Conservation (phyloP, 2,113 vertebrate genomes). For the Sapajus apella region DNA sequence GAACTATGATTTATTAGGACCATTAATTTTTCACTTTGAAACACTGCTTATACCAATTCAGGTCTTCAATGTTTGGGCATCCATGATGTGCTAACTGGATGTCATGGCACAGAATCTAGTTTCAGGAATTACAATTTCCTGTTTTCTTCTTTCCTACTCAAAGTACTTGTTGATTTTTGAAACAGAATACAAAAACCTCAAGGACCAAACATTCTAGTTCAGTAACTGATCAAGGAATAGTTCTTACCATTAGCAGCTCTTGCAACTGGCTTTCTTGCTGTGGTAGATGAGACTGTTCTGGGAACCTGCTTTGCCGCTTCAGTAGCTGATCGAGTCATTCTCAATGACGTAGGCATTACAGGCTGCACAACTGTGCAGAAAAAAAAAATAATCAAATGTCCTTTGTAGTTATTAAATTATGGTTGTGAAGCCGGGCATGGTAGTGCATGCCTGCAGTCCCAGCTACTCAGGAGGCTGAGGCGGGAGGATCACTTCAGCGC, state of each 20-base stretch:
- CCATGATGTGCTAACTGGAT: not conserved
- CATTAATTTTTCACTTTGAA: constrained; percentile 13
- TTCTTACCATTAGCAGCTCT: constrained; percentile 61
- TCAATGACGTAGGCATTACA: constrained; percentile 17
- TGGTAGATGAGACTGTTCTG: not conserved
- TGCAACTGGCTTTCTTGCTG: constrained; percentile 9
- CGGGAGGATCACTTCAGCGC: too few relatives aligned
- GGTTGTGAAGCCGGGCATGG: not conserved
- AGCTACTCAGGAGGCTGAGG: too few relatives aligned
- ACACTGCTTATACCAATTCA: not conserved
- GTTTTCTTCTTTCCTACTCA: not conserved
- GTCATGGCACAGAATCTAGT: not conserved
- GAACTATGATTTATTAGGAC: not conserved
- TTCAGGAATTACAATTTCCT: not conserved
- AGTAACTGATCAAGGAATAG: not conserved
- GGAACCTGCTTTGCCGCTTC: constrained; percentile 73
- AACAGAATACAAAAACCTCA: not conserved
- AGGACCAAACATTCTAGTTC: not conserved
- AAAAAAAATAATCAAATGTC: not conserved
- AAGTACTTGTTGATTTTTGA: not conserved
- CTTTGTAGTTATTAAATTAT: not conserved
- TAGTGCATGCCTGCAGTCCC: too few relatives aligned
- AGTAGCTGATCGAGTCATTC: constrained; percentile 80
- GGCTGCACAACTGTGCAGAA: constrained; percentile 64
- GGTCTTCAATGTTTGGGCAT: not conserved